Evolutionary conservation across 2,113 vertebrate genomes (phyloP), one percentile per base, ranked within the genome.

Genomic region (Madoqua kirkii): DNA sequence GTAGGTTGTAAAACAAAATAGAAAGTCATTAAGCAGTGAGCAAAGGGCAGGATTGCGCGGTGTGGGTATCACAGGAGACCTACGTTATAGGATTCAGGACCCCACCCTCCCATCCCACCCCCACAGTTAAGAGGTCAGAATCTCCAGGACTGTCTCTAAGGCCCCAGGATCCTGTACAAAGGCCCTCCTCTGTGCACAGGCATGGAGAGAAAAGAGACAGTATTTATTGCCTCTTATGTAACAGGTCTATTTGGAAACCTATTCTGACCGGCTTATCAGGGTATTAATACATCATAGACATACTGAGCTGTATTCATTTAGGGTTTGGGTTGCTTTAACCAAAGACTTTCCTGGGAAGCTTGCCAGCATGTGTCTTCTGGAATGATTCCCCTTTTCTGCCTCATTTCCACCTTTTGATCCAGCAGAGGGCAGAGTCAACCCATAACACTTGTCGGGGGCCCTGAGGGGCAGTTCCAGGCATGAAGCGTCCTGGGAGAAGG

Each of bases 241-340:
- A 97, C 71, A 87, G 96, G 97, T 96, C 95, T 96, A 96, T 95
- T 95, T 96, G 93, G 93, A 97, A 98, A 97, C 93, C 96, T 85
- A 33, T 92, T 97, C 96, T 95, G 95, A 98, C 95, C 60, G 78
- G 93, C 97, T 98, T 98, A 98, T 97, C 96, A 78, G 87, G 88
- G 74, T 97, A 96, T 98, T 98, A 97, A 97, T 97, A 96, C 93
- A 98, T 98, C 98, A 98, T 93, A 97, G 95, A 89, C 91, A 90
- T 97, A 97, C 95, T 97, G 98, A 98, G 94, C 98, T 97, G 95
- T 97, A 97, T 98, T 98, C 98, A 98, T 97, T 98, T 98, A 97
- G 96, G 96, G 97, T 98, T 97, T 67, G 8, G 97, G 91, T 97
- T 96, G 96, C 95, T 98, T 97, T 97, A 96, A 97, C 97, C 96